Percentiles rank a stretch among this genome's conserved stretches.
These are phyloP conservation scores for Dolichomitus sp. DNA, from an alignment of 2,888 invertebrate genomes.

Conservation along the genomic window DNA sequence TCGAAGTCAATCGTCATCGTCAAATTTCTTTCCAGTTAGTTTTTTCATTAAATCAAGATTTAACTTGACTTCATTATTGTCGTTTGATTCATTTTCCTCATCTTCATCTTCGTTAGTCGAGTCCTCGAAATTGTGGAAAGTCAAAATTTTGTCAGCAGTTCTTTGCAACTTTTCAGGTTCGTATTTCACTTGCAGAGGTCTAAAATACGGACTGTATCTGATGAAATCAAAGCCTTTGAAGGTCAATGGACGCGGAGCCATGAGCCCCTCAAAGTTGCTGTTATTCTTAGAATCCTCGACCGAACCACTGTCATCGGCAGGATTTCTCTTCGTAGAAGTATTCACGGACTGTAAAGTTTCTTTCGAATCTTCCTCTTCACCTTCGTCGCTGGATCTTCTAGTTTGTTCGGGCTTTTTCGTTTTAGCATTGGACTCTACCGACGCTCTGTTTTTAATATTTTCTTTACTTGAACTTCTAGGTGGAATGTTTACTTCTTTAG, in stretches of 20 bases:
- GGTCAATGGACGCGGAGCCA: conserved; percentile 2
- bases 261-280: conserved; percentile 7
- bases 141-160: conserved; percentile 63
- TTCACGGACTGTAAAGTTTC: neutral
- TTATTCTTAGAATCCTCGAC: neutral
- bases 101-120: conserved; percentile 13
- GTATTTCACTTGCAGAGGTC: conserved; percentile 78
- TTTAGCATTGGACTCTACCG: neutral
- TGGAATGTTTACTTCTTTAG: neutral
- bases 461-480: neutral
- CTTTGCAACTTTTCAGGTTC: conserved; percentile 73
- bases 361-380: conserved; percentile 24
- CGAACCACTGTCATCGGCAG: conserved; percentile 1
- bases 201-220: conserved; percentile 76
- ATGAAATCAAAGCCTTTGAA: conserved; percentile 70
- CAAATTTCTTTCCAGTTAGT: neutral
- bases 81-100: neutral
- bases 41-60: conserved; percentile 11
- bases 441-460: neutral
- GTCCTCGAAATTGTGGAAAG: conserved; percentile 29
- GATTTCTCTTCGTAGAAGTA: conserved; percentile 23
- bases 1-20: too few species aligned
- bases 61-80: conserved; percentile 3
- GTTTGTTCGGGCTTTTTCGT: neutral
- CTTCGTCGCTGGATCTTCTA: conserved; percentile 10